Evolutionary conservation across 2,797 vertebrate genomes (phyloP), one percentile per base, ranked within the genome.

Genomic region (Coccyzus lansbergi): DNA sequence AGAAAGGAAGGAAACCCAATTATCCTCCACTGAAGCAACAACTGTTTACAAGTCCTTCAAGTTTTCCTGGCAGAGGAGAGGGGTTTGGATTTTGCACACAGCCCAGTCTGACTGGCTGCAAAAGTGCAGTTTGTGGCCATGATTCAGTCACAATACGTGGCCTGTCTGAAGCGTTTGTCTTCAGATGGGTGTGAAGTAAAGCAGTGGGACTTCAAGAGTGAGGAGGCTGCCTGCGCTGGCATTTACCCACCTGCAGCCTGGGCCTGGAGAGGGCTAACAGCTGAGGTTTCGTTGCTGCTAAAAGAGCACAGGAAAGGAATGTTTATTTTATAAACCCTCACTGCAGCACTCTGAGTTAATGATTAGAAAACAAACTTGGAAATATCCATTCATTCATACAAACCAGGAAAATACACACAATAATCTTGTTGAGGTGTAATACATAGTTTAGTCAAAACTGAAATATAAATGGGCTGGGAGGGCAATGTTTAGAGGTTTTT

Each of bases 41-140:
- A 4, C 16, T 5, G n/a, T 17, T 48, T 25, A 3, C 8, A n/a
- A 15, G 28, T 3, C 19, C 24, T 29, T 25, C 20, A 2, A 46
- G 46, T 21, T 21, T 12, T 51, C 34, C 60, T 3, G 17, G 3
- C 1, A 4, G 22, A 17, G 40, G 10, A 15, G 33, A 38, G 38
- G 48, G 34, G 24, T 17, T 1, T 2, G 2, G 33, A 40, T 26
- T 25, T 52, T 9, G 33, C 21, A 5, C 1, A 4, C 0, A 0
- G 26, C 38, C 52, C 6, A 1, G 16, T 12, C 52, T 3, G 1
- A 5, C 10, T 2, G 53, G 48, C 34, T 48, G 34, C 9, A 2
- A 4, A 22, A 16, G n/a, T 11, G 22, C 58, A 7, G 5, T 7
- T 42, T 44, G n/a, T 34, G 42, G 36, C 49, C 36, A 34, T 3